phyloP scores from a whole-genome alignment of 2,797 vertebrate species.

The Hapalemur alaotrensis region DNA sequence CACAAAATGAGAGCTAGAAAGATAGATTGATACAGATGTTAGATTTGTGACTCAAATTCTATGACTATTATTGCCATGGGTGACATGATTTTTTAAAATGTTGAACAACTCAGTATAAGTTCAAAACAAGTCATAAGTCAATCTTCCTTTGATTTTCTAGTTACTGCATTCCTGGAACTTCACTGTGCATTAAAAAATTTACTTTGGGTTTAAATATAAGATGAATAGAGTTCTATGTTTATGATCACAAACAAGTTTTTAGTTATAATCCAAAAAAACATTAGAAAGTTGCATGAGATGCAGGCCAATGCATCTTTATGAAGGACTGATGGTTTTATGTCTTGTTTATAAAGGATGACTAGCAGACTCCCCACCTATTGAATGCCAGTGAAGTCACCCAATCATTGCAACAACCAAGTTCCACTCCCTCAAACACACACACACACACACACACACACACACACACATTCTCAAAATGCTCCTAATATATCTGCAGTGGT shows the following conservation, averaged over 20 bases:
- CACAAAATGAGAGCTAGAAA: not conserved
- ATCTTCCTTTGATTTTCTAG: not conserved
- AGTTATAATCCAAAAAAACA: not conserved
- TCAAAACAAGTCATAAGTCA: not conserved
- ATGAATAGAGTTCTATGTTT: not conserved
- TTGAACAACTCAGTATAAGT: not conserved
- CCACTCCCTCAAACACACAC: not conserved
- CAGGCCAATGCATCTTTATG: not conserved
- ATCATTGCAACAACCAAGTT: not conserved
- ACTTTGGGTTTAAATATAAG: not conserved
- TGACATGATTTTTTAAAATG: not conserved
- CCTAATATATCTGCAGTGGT: not conserved
- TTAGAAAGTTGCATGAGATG: not conserved
- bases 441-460: not conserved
- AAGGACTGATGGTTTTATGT: not conserved
- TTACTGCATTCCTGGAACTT: not conserved
- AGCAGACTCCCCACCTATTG: not conserved
- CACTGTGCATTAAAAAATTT: not conserved
- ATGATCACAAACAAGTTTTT: not conserved
- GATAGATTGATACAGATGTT: not conserved
- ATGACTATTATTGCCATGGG: not conserved
- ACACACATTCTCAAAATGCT: not conserved
- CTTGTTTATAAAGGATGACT: not conserved
- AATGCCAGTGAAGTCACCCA: not conserved
- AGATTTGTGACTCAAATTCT: not conserved